Conservation (phyloP, 1,140 invertebrate genomes). For the Drosophila athabasca region DNA sequence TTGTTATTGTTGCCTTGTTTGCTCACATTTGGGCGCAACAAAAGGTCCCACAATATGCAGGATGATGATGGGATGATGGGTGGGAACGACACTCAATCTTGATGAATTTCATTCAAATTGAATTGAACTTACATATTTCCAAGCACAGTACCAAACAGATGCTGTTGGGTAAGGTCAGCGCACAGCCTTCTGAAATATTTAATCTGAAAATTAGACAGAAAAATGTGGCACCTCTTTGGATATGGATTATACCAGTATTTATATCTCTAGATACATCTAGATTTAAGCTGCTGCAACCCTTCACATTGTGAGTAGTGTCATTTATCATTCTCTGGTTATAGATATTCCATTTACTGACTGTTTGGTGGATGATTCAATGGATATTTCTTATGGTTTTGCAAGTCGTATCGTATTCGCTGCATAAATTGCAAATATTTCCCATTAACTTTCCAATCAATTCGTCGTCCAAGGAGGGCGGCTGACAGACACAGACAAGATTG, state of each 20-base stretch:
- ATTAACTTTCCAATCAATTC: slow-evolving; percentile 40
- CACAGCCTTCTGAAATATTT: too few species aligned
- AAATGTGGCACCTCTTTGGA: too few species aligned
- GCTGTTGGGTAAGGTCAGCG: not conserved
- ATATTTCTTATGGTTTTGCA: too few species aligned
- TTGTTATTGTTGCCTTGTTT: slow-evolving; percentile 71
- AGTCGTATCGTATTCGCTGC: slow-evolving; percentile 3
- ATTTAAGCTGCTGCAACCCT: not conserved
- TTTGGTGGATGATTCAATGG: too few species aligned
- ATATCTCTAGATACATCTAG: not conserved
- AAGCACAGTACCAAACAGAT: too few species aligned
- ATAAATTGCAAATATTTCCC: slow-evolving; percentile 39
- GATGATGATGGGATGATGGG: not conserved
- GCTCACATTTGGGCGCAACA: slow-evolving; percentile 35
- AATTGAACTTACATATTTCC: slow-evolving; percentile 8
- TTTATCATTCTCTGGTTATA: too few species aligned
- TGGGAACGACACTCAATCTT: slow-evolving; percentile 5
- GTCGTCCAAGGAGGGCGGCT: too few species aligned
- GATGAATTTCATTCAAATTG: slow-evolving; percentile 10
- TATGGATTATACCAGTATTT: too few species aligned
- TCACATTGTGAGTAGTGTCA: too few species aligned
- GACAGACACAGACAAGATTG: slow-evolving; percentile 21
- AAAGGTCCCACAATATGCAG: slow-evolving; percentile 6
- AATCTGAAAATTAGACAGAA: too few species aligned
- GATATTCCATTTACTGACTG: too few species aligned